Percentiles rank a stretch among this genome's conserved stretches.
Conservation (phyloP, 1,140 invertebrate genomes). For the Zaprionus taronus region DNA sequence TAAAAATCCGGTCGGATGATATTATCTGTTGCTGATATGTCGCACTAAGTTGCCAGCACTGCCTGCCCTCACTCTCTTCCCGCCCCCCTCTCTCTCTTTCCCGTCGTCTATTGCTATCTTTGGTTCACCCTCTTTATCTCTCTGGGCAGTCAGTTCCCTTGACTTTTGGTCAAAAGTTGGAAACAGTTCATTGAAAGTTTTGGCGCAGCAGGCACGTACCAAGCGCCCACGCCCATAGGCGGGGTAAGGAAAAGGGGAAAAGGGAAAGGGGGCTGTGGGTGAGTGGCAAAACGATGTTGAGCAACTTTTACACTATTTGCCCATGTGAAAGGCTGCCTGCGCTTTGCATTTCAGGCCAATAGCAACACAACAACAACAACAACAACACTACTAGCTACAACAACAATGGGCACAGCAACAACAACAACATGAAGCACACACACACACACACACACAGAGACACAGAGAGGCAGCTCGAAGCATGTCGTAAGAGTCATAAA, state of each 20-base stretch:
- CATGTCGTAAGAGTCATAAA: constrained; percentile 55
- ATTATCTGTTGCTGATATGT: constrained; percentile 53
- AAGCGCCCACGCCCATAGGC: neutral
- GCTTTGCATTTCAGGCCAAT: constrained; percentile 54
- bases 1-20: constrained; percentile 49
- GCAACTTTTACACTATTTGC: constrained; percentile 68
- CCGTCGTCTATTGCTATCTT: neutral
- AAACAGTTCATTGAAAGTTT: constrained; percentile 64
- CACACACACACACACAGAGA: neutral
- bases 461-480: constrained; percentile 18
- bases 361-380: constrained; percentile 42
- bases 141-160: constrained; percentile 6
- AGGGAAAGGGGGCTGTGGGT: neutral
- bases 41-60: neutral
- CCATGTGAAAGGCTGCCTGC: constrained; percentile 57
- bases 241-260: neutral
- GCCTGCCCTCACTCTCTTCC: neutral
- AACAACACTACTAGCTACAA: constrained; percentile 24
- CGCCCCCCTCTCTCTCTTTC: neutral
- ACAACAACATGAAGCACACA: constrained; percentile 26
- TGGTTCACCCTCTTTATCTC: neutral
- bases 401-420: neutral
- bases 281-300: constrained; percentile 26
- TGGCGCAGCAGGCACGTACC: constrained; percentile 55
- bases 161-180: constrained; percentile 46